These are phyloP conservation scores for Coilia nasus DNA, from an alignment of 2,797 vertebrate species.

Conservation along the genomic window DNA sequence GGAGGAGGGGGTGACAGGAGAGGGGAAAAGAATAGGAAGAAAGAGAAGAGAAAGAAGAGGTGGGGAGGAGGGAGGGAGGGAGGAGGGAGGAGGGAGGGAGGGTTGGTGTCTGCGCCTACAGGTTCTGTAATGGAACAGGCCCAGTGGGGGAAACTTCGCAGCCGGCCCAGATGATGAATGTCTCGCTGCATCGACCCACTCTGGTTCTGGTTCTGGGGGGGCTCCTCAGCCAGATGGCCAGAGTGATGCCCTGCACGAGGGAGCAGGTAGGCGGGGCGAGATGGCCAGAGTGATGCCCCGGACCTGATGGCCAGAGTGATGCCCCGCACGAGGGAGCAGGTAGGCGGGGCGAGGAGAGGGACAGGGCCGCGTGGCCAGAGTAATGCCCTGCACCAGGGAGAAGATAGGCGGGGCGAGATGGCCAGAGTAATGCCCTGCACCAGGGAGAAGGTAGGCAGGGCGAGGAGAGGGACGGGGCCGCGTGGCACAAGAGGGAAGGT, in stretches of 20 bases:
- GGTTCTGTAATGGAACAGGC: background rate
- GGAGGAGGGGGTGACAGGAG: background rate
- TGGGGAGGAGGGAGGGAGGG: too few relatives aligned
- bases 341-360: too few relatives aligned
- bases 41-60: too few relatives aligned
- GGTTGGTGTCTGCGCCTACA: background rate
- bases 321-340: background rate
- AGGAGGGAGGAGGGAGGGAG: background rate
- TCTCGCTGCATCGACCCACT: background rate
- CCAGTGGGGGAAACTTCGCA: background rate
- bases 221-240: background rate
- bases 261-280: too few relatives aligned
- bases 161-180: background rate
- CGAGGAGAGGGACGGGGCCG: too few relatives aligned
- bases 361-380: too few relatives aligned
- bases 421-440: background rate
- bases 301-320: background rate
- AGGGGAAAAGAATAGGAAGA: too few relatives aligned
- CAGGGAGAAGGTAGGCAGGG: background rate
- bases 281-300: too few relatives aligned
- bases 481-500: background rate
- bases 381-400: too few relatives aligned
- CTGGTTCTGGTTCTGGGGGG: background rate
- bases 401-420: too few relatives aligned
- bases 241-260: background rate